Evolutionary conservation across 1,140 invertebrate genomes (phyloP).

Genomic region (Scaptomyza pallida): DNA sequence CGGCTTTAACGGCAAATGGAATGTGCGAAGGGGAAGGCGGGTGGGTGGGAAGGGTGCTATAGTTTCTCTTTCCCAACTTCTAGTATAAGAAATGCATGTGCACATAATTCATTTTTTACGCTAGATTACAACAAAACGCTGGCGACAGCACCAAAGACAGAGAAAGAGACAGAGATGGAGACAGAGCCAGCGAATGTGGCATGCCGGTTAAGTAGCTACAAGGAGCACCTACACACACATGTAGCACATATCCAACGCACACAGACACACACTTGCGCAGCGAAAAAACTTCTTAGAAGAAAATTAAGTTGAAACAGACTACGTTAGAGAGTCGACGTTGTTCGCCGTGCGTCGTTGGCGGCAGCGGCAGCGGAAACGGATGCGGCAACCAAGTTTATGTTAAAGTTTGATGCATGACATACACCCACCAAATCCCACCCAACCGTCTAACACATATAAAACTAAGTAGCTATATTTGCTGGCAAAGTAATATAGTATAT

Average conservation of each 20-base stretch:
- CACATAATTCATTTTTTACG: slow-evolving; percentile 81
- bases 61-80: slow-evolving; percentile 9
- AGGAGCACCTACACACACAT: slow-evolving; percentile 22
- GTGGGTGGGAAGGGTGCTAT: slow-evolving; percentile 4
- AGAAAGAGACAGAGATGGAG: background rate
- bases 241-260: slow-evolving; percentile 4
- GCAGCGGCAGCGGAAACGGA: slow-evolving; percentile 70
- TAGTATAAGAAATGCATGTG: slow-evolving; percentile 79
- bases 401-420: slow-evolving; percentile 76
- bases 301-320: slow-evolving; percentile 57
- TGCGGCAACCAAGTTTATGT: slow-evolving; percentile 78
- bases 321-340: slow-evolving; percentile 15
- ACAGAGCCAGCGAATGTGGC: slow-evolving; percentile 5
- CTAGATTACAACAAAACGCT: slow-evolving; percentile 68
- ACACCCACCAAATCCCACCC: slow-evolving; percentile 20
- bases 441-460: slow-evolving; percentile 24
- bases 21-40: background rate
- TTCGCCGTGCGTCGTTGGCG: slow-evolving; percentile 12
- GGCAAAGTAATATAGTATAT: slow-evolving; percentile 50
- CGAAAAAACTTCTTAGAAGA: slow-evolving; percentile 46
- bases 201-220: slow-evolving; percentile 43
- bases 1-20: slow-evolving; percentile 56
- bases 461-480: slow-evolving; percentile 66
- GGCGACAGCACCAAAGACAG: slow-evolving; percentile 25
- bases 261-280: slow-evolving; percentile 3